phyloP scores from a whole-genome alignment of 2,888 invertebrate genomes.

The Microplitis deprimator region DNA sequence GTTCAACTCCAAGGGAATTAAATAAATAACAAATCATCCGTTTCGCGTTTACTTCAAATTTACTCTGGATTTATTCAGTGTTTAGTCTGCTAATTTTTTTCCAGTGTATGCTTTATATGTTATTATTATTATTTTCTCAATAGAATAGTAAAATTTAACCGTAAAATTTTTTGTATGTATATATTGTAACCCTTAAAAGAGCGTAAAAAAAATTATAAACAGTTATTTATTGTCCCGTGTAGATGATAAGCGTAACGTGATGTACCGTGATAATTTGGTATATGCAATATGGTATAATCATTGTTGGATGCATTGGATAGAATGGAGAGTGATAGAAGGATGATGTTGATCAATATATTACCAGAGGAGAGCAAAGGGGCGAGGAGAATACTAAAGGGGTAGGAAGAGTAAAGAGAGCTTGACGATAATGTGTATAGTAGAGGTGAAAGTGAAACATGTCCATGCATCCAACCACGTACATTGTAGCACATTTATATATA shows the following conservation, averaged over 20 bases:
- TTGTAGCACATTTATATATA: neutral
- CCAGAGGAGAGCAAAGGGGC: constrained; percentile 41
- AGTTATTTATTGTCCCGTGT: constrained; percentile 56
- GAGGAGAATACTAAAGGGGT: constrained; percentile 55
- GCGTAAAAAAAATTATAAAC: constrained; percentile 18
- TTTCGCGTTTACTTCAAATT: too few species aligned
- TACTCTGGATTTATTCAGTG: too few species aligned
- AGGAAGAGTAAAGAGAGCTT: neutral
- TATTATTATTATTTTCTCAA: too few species aligned
- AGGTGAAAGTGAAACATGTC: constrained; percentile 49
- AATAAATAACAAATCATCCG: too few species aligned
- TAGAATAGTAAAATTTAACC: neutral
- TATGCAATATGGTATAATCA: constrained; percentile 55
- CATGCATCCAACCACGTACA: constrained; percentile 11
- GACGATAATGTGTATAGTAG: constrained; percentile 55
- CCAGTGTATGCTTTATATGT: too few species aligned
- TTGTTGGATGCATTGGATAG: constrained; percentile 47
- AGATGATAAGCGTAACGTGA: constrained; percentile 50
- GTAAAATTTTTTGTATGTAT: constrained; percentile 22
- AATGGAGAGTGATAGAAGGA: constrained; percentile 22
- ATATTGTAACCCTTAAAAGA: constrained; percentile 1
- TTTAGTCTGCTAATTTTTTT: too few species aligned
- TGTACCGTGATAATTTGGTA: constrained; percentile 59
- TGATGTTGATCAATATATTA: neutral
- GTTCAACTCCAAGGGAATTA: too few species aligned